phyloP scores from a whole-genome alignment of 1,140 invertebrate species.

The Ceratina japonica region DNA sequence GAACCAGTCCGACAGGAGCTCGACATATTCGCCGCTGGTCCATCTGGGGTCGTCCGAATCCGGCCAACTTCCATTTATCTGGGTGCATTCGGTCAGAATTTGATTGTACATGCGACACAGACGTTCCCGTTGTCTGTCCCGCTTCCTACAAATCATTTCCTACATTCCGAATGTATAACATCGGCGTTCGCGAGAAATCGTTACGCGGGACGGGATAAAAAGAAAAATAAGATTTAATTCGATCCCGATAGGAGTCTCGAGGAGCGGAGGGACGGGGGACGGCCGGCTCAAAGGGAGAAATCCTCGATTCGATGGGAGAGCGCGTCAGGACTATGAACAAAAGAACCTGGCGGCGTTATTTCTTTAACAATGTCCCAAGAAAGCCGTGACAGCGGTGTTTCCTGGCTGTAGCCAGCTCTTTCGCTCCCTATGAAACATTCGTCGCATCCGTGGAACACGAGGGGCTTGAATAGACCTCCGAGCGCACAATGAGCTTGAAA shows the following conservation, averaged over 20 bases:
- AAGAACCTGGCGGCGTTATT: constrained; percentile 30
- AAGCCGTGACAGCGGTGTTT: constrained; percentile 71
- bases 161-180: not conserved
- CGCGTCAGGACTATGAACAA: not conserved
- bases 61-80: constrained; percentile 79
- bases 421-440: constrained; percentile 49
- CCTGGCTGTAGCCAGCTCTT: constrained; percentile 63
- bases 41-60: constrained; percentile 73
- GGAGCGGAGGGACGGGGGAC: not conserved
- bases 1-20: constrained; percentile 72
- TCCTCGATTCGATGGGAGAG: no score
- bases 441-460: constrained; percentile 61
- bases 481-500: constrained; percentile 75
- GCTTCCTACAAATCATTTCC: constrained; percentile 80
- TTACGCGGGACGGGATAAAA: not conserved
- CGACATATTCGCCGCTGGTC: constrained; percentile 73
- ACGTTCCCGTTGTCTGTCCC: constrained; percentile 82
- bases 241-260: no score
- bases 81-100: constrained; percentile 82
- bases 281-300: not conserved
- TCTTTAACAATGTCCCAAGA: constrained; percentile 57
- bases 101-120: constrained; percentile 84
- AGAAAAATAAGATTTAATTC: no score
- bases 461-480: constrained; percentile 69
- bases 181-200: not conserved